A percentile compares a stretch with the other conserved stretches of the same genome.
These are phyloP conservation scores for Pycnonotus jocosus DNA, from an alignment of 2,113 vertebrate species.

Conservation along the genomic window DNA sequence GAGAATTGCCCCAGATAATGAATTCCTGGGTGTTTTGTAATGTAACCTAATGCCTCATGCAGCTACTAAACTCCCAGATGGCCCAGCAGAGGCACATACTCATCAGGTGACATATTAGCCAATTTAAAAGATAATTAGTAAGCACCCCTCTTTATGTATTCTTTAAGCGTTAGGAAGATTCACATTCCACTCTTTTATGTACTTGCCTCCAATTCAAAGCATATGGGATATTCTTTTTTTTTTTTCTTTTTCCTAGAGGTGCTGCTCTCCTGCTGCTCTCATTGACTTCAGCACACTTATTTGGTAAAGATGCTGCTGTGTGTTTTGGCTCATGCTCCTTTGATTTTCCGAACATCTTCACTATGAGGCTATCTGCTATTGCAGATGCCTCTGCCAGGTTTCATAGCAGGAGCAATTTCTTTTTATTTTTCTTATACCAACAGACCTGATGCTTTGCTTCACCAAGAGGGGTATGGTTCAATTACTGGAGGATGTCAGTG, in stretches of 20 bases:
- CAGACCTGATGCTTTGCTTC: background rate
- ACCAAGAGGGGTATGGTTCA: background rate
- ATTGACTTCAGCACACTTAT: background rate
- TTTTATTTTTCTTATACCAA: background rate
- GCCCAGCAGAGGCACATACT: conserved; percentile 10
- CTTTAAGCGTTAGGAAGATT: conserved; percentile 21
- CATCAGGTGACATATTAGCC: conserved; percentile 57
- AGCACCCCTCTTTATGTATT: background rate
- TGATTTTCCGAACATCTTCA: background rate
- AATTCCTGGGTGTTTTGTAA: conserved; percentile 27
- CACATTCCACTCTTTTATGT: background rate
- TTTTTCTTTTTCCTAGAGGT: background rate
- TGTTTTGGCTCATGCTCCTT: background rate
- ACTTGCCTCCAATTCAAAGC: background rate
- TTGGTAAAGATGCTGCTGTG: background rate
- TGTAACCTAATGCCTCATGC: conserved; percentile 26
- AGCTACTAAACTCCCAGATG: conserved; percentile 41
- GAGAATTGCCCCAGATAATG: conserved; percentile 38
- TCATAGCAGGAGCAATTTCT: background rate
- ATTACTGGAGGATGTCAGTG: background rate
- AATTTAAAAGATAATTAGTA: conserved; percentile 55
- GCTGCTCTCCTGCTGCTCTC: background rate
- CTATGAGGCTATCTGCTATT: background rate
- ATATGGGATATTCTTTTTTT: background rate
- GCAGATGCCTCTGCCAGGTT: background rate